Conservation (phyloP, 2,797 vertebrate genomes). For the Podargus strigoides region DNA sequence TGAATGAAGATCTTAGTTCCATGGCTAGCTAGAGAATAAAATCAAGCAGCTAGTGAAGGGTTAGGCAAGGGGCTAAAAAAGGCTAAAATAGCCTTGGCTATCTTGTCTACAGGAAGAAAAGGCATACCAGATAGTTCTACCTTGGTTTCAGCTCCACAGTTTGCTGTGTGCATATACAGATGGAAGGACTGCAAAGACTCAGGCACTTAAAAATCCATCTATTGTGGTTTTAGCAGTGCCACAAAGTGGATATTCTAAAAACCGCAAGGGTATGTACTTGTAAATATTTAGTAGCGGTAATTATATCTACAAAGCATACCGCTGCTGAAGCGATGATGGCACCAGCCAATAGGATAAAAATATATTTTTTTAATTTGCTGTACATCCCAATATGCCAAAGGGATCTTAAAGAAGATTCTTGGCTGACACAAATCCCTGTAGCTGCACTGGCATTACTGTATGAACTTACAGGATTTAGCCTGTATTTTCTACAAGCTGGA, state of each 20-base stretch:
- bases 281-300: slow-evolving; percentile 36
- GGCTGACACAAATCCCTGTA: slow-evolving; percentile 26
- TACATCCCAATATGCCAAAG: background rate
- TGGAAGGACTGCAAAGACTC: background rate
- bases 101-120: background rate
- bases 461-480: slow-evolving; percentile 23
- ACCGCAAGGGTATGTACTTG: background rate
- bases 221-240: background rate
- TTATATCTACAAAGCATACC: slow-evolving; percentile 38
- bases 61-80: background rate
- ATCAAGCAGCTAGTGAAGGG: background rate
- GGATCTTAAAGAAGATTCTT: background rate
- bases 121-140: background rate
- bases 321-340: background rate
- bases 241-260: slow-evolving; percentile 26
- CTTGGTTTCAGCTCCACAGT: background rate
- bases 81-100: background rate
- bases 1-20: background rate
- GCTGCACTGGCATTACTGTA: background rate
- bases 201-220: slow-evolving; percentile 36
- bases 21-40: background rate
- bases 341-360: background rate
- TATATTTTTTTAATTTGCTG: background rate
- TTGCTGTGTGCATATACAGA: background rate
- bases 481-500: slow-evolving; percentile 30